Percentiles rank a stretch among this genome's conserved stretches.
phyloP scores from a whole-genome alignment of 2,113 vertebrate species.

The Poicephalus gulielmi region DNA sequence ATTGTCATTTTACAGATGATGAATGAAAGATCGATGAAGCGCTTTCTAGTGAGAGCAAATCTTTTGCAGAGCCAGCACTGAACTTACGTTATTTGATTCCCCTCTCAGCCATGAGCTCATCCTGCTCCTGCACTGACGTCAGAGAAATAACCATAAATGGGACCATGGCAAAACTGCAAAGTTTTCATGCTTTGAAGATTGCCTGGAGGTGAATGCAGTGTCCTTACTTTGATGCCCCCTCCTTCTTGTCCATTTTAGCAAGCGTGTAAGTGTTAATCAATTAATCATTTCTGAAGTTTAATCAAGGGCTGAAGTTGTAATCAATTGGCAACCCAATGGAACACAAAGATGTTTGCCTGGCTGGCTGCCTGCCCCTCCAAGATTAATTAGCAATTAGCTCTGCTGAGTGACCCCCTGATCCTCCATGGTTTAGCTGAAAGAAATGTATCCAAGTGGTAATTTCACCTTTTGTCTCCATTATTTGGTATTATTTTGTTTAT shows the following conservation, averaged over 20 bases:
- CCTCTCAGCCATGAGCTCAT: background rate
- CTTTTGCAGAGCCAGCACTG: background rate
- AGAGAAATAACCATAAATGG: background rate
- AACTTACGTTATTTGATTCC: background rate
- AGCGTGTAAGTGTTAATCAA: conserved; percentile 35
- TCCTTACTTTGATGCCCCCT: background rate
- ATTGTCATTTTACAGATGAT: background rate
- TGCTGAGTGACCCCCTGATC: conserved; percentile 55
- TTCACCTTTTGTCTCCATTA: conserved; percentile 58
- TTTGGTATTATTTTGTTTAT: conserved; percentile 61
- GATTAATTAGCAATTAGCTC: conserved; percentile 74
- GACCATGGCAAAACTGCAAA: background rate
- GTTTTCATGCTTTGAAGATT: background rate
- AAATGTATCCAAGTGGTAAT: conserved; percentile 52
- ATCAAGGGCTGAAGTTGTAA: conserved; percentile 51
- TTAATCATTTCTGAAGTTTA: conserved; percentile 72
- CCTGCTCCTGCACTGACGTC: background rate
- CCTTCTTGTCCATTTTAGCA: background rate
- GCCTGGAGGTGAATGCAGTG: background rate
- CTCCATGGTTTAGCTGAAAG: conserved; percentile 46
- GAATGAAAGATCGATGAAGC: background rate
- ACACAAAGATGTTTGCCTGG: conserved; percentile 19
- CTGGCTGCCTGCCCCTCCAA: conserved; percentile 15
- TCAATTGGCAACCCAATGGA: conserved; percentile 30
- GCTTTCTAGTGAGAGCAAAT: background rate